Percentiles rank a stretch among this genome's conserved stretches.
phyloP scores from a whole-genome alignment of 1,140 invertebrate species.

The Lordiphosa mommai region DNA sequence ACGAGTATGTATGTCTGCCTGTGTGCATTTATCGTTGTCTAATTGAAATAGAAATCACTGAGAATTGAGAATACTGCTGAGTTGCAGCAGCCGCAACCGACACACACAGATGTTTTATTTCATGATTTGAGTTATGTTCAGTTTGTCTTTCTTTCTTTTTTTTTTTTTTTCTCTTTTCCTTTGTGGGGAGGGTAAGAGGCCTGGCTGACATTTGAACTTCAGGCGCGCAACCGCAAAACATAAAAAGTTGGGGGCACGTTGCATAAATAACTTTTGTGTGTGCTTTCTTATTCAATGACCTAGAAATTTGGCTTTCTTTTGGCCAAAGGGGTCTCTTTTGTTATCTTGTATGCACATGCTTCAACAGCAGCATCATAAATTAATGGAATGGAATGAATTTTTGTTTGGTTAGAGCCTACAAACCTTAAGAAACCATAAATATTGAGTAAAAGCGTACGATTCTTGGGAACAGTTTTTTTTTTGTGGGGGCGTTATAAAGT shows the following conservation, averaged over 20 bases:
- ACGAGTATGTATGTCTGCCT: not conserved
- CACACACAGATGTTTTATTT: constrained; percentile 57
- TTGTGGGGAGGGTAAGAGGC: not conserved
- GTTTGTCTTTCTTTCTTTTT: constrained; percentile 5
- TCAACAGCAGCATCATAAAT: constrained; percentile 33
- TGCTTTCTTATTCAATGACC: constrained; percentile 54
- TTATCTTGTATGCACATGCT: constrained; percentile 42
- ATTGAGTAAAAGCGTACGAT: not conserved
- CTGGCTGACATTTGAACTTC: constrained; percentile 66
- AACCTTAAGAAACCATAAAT: constrained; percentile 7
- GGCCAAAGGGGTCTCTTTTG: constrained; percentile 19
- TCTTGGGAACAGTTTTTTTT: too few relatives aligned
- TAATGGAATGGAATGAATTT: constrained; percentile 23
- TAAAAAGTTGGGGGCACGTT: constrained; percentile 29
- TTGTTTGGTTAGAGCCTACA: constrained; percentile 2
- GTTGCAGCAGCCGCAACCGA: constrained; percentile 26
- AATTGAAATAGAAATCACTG: constrained; percentile 69
- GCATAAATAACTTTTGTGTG: constrained; percentile 61
- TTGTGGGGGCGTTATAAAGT: too few relatives aligned
- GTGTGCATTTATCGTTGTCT: constrained; percentile 26
- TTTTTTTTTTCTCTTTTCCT: not conserved
- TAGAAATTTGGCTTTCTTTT: constrained; percentile 67
- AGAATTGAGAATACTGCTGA: not conserved
- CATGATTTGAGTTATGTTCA: constrained; percentile 58
- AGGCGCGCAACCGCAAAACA: constrained; percentile 54